Conservation (phyloP, 1,140 invertebrate genomes). For the Bactericera cockerelli region DNA sequence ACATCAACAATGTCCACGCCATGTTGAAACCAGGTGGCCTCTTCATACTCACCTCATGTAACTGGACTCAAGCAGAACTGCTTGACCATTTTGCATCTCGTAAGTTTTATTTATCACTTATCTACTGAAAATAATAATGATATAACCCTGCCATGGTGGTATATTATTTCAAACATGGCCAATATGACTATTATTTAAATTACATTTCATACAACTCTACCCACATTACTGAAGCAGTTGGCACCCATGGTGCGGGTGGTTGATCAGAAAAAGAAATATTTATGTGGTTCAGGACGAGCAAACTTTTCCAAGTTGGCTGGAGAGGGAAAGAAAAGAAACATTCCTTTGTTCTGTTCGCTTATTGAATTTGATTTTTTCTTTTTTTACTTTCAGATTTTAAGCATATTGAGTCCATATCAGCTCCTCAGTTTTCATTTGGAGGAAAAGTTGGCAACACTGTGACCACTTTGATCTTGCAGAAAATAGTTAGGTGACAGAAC, state of each 20-base stretch:
- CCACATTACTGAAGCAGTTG: too few relatives aligned
- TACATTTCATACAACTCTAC: too few relatives aligned
- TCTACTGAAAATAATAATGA: slow-evolving; percentile 2
- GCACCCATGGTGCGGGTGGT: too few relatives aligned
- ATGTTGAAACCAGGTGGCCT: slow-evolving; percentile 43
- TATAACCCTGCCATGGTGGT: slow-evolving; percentile 9
- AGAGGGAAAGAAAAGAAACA: too few relatives aligned
- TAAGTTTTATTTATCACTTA: slow-evolving; percentile 25
- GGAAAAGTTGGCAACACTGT: slow-evolving; percentile 64
- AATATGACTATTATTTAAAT: slow-evolving; percentile 11
- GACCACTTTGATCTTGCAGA: slow-evolving; percentile 56
- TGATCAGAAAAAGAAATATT: too few relatives aligned
- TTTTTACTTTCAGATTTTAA: slow-evolving; percentile 45
- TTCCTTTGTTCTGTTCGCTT: too few relatives aligned
- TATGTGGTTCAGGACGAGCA: too few relatives aligned
- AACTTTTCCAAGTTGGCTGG: too few relatives aligned
- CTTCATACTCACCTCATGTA: slow-evolving; percentile 82
- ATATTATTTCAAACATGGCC: neutral
- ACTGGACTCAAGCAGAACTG: slow-evolving; percentile 81
- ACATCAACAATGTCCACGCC: slow-evolving; percentile 46
- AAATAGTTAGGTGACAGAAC: slow-evolving; percentile 27
- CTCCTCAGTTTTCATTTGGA: slow-evolving; percentile 67
- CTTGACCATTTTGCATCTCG: slow-evolving; percentile 46
- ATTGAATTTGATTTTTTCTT: slow-evolving; percentile 21
- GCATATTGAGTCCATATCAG: slow-evolving; percentile 46